Conservation (phyloP, 2,888 invertebrate genomes). For the Agriopis aurantiaria region DNA sequence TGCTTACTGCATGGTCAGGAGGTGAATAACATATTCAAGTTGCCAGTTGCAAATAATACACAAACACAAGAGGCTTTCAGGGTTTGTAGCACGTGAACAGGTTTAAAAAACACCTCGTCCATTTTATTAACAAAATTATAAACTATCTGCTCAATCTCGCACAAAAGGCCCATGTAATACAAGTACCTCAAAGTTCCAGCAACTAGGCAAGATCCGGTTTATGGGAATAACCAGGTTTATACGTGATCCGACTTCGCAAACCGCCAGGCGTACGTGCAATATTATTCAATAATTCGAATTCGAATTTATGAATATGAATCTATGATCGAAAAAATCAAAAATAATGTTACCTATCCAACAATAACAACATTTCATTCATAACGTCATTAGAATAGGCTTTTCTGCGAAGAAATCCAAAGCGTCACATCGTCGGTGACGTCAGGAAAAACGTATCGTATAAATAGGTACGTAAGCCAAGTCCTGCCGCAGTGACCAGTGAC, state of each 20-base stretch:
- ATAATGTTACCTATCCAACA: neutral
- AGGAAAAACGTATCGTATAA: conserved; percentile 76
- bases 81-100: conserved; percentile 24
- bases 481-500: conserved; percentile 69
- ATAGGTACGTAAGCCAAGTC: conserved; percentile 73
- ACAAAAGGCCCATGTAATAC: conserved; percentile 51
- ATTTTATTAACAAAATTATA: conserved; percentile 55
- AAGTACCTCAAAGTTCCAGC: conserved; percentile 45
- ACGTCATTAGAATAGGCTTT: conserved; percentile 67
- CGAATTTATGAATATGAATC: neutral
- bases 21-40: neutral
- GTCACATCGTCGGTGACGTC: conserved; percentile 61
- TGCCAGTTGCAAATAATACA: neutral
- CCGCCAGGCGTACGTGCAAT: conserved; percentile 61
- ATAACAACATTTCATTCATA: conserved; percentile 38
- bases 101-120: conserved; percentile 41
- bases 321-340: conserved; percentile 1
- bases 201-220: conserved; percentile 66
- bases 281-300: conserved; percentile 25
- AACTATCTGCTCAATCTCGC: conserved; percentile 52
- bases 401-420: conserved; percentile 58
- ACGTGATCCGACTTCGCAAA: conserved; percentile 69
- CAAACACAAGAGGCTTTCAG: neutral
- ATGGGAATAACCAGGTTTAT: conserved; percentile 72
- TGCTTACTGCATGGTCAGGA: too few species aligned